Percentiles rank a stretch among this genome's conserved stretches.
phyloP scores from a whole-genome alignment of 2,888 invertebrate species.

The Galerucella nymphaeae region DNA sequence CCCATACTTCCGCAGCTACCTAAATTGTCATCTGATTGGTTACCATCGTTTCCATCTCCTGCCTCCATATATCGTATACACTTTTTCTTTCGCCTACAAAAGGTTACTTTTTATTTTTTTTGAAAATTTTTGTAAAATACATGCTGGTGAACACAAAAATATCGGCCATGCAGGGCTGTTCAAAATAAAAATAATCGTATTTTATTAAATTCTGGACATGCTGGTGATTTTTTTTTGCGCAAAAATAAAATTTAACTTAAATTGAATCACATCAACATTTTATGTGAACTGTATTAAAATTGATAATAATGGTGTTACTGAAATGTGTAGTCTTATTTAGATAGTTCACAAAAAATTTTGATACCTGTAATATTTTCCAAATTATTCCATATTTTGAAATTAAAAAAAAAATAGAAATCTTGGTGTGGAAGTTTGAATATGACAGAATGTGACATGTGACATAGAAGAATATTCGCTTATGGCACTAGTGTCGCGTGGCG shows the following conservation, averaged over 20 bases:
- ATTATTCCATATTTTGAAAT: neutral
- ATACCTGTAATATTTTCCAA: neutral
- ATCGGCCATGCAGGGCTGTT: constrained; percentile 20
- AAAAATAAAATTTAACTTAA: neutral
- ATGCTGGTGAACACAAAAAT: constrained; percentile 13
- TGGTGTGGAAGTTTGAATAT: neutral
- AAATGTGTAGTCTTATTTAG: neutral
- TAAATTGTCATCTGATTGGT: constrained; percentile 78
- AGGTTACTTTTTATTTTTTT: constrained; percentile 23
- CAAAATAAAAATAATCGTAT: constrained; percentile 3
- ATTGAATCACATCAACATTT: constrained; percentile 1
- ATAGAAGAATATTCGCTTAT: too few species aligned
- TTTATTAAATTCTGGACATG: constrained; percentile 6
- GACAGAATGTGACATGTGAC: too few species aligned
- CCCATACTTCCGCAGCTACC: constrained; percentile 85
- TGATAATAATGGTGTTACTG: neutral
- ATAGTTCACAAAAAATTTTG: constrained; percentile 5
- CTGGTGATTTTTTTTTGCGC: constrained; percentile 11
- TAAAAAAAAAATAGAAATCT: neutral
- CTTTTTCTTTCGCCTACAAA: constrained; percentile 93
- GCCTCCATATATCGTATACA: constrained; percentile 96
- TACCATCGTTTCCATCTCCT: constrained; percentile 72
- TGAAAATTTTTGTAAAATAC: constrained; percentile 19
- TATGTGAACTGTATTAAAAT: neutral
- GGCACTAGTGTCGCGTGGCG: too few species aligned